Evolutionary conservation across 2,797 vertebrate species (phyloP).

Genomic region (Pangasius djambal): DNA sequence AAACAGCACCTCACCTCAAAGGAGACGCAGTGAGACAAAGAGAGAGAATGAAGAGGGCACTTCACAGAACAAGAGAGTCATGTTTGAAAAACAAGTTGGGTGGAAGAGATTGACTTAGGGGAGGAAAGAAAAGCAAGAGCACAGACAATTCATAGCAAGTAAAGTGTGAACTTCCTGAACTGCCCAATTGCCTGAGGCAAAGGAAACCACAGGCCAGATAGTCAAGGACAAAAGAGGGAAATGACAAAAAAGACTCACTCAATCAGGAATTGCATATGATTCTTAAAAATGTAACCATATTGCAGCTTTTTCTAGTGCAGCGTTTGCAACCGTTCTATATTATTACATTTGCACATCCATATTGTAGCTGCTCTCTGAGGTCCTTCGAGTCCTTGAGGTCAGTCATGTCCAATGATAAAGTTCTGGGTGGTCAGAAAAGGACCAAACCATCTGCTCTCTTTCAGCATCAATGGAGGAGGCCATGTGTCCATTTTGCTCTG

Average conservation of each 20-base stretch:
- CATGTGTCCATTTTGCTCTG: slow-evolving; percentile 36
- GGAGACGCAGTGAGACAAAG: slow-evolving; percentile 39
- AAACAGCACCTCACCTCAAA: slow-evolving; percentile 52
- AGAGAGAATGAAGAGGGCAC: slow-evolving; percentile 50
- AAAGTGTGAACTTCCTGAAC: slow-evolving; percentile 46
- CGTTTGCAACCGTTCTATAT: not conserved
- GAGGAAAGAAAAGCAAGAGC: slow-evolving; percentile 49
- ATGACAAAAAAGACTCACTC: slow-evolving; percentile 11
- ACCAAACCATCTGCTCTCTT: slow-evolving; percentile 39
- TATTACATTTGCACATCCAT: not conserved
- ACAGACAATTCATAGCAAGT: slow-evolving; percentile 31
- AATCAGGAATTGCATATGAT: not conserved
- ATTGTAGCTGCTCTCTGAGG: not conserved
- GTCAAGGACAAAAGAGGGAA: slow-evolving; percentile 31
- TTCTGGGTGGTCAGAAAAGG: slow-evolving; percentile 39
- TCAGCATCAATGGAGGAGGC: slow-evolving; percentile 31
- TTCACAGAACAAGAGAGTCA: slow-evolving; percentile 51
- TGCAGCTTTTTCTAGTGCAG: not conserved
- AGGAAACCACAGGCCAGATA: slow-evolving; percentile 20
- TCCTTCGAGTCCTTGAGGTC: slow-evolving; percentile 10
- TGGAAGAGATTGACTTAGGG: slow-evolving; percentile 34
- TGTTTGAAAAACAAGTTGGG: slow-evolving; percentile 51
- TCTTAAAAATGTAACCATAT: not conserved
- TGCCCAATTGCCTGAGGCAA: slow-evolving; percentile 25
- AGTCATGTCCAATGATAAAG: slow-evolving; percentile 16